phyloP scores from a whole-genome alignment of 2,888 invertebrate species.

The Agrochola macilenta region DNA sequence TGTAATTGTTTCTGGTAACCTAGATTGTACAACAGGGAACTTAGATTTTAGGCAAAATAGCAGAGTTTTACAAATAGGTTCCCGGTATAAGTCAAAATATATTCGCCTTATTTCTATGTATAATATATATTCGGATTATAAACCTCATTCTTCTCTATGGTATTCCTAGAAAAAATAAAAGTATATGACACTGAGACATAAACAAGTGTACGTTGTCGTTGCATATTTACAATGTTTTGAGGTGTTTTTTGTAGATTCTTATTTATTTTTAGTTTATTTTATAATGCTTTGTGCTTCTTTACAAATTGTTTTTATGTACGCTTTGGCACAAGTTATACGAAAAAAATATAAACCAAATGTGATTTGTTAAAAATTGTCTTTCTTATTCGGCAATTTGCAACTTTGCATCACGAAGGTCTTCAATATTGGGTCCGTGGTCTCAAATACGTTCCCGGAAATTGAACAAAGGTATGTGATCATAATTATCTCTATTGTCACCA shows the following conservation, averaged over 20 bases:
- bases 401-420: constrained; percentile 14
- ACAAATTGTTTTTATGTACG: constrained; percentile 35
- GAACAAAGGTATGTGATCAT: constrained; percentile 30
- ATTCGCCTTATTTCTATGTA: not conserved
- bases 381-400: constrained; percentile 15
- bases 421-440: constrained; percentile 17
- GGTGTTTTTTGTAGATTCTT: constrained; percentile 47
- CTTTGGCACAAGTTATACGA: constrained; percentile 15
- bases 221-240: constrained; percentile 51
- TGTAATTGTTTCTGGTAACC: not conserved
- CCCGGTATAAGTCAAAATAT: not conserved
- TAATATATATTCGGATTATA: no score
- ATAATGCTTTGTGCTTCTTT: constrained; percentile 54
- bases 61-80: not conserved
- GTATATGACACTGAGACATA: constrained; percentile 30
- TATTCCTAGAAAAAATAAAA: constrained; percentile 16
- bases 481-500: not conserved
- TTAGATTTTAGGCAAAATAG: not conserved
- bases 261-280: constrained; percentile 58
- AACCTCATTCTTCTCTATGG: constrained; percentile 5
- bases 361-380: constrained; percentile 25
- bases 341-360: constrained; percentile 47
- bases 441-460: constrained; percentile 3
- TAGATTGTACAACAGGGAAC: not conserved
- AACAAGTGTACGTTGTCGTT: constrained; percentile 9